Percentiles rank a stretch among this genome's conserved stretches.
Evolutionary conservation across 2,888 invertebrate species (phyloP).

Genomic region (Melinaea marsaeus): DNA sequence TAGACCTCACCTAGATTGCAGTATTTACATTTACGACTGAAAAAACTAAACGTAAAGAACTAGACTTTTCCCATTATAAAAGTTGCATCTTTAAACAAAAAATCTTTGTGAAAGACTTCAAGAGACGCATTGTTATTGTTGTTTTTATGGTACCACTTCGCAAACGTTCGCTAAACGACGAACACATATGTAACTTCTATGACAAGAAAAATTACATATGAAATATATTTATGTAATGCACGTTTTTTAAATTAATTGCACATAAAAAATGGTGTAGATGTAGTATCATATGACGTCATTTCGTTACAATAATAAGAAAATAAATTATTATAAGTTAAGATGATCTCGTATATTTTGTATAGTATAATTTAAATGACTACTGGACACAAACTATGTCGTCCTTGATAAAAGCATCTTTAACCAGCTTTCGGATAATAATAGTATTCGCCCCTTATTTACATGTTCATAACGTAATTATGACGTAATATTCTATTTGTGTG

Average conservation of each 20-base stretch:
- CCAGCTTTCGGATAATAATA: background rate
- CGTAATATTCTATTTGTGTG: background rate
- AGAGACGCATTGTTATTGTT: constrained; percentile 25
- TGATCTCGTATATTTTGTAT: too few relatives aligned
- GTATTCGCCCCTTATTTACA: background rate
- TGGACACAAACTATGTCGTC: too few relatives aligned
- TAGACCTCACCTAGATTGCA: background rate
- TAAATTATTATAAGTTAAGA: too few relatives aligned
- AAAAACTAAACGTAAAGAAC: constrained; percentile 20
- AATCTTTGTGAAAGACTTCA: constrained; percentile 19
- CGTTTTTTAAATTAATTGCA: too few relatives aligned
- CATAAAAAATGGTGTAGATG: too few relatives aligned
- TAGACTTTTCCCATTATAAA: constrained; percentile 24
- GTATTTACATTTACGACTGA: constrained; percentile 15
- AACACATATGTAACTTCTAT: background rate
- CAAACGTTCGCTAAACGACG: constrained; percentile 17
- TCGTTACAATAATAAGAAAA: too few relatives aligned
- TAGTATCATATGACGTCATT: too few relatives aligned
- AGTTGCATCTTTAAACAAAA: constrained; percentile 25
- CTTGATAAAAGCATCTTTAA: background rate
- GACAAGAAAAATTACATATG: background rate
- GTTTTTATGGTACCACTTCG: constrained; percentile 24
- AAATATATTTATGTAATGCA: too few relatives aligned
- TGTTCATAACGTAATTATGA: background rate
- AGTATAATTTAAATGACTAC: too few relatives aligned